A percentile compares a stretch with the other conserved stretches of the same genome.
Conservation (phyloP, 2,797 vertebrate genomes). For the Enteromius afrohamiltoni region DNA sequence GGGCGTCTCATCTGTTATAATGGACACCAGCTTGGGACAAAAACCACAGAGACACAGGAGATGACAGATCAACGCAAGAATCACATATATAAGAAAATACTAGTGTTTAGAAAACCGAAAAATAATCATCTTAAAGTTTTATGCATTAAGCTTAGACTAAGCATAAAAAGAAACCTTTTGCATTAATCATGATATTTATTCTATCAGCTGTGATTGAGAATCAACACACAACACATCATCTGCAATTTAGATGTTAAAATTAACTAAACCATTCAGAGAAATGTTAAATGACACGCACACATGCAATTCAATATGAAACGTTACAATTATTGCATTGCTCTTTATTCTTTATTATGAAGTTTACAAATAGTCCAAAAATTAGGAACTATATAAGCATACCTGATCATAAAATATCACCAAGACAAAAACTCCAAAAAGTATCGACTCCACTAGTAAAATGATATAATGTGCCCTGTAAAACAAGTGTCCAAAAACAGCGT, state of each 20-base stretch:
- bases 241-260: not conserved
- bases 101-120: not conserved
- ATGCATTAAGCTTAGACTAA: not conserved
- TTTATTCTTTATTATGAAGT: not conserved
- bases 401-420: slow-evolving; percentile 88
- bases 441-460: slow-evolving; percentile 84
- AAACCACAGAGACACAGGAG: not conserved
- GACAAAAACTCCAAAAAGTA: slow-evolving; percentile 85
- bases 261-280: not conserved
- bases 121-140: not conserved
- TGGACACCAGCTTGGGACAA: slow-evolving; percentile 75
- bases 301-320: not conserved
- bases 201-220: not conserved
- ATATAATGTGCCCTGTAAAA: slow-evolving; percentile 82
- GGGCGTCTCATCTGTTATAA: slow-evolving; percentile 83
- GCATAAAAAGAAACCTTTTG: not conserved
- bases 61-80: not conserved
- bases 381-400: slow-evolving; percentile 65
- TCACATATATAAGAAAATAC: not conserved
- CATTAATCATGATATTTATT: not conserved
- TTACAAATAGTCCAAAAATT: not conserved
- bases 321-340: not conserved
- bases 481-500: slow-evolving; percentile 4
- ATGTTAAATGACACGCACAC: not conserved
- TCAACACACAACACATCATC: not conserved